Conservation (phyloP, 2,888 invertebrate genomes). For the Smittia sp. region DNA sequence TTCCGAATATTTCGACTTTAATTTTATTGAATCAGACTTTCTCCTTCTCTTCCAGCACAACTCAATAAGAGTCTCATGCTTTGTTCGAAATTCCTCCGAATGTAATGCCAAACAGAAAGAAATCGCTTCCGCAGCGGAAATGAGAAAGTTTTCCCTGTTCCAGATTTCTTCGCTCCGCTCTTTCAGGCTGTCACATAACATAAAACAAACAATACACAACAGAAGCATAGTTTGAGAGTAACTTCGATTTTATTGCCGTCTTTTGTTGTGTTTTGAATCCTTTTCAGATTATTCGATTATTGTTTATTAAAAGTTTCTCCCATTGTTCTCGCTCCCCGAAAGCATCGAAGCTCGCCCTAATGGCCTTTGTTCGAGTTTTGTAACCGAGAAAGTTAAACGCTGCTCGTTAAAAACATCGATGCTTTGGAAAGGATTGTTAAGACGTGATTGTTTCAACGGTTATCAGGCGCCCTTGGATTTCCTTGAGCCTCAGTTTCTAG, state of each 20-base stretch:
- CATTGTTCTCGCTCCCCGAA: not conserved
- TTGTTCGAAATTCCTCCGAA: not conserved
- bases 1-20: too few relatives aligned
- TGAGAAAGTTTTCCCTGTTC: not conserved
- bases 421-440: too few relatives aligned
- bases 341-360: too few relatives aligned
- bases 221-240: not conserved
- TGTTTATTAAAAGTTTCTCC: slow-evolving; percentile 2
- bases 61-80: not conserved
- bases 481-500: too few relatives aligned
- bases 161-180: not conserved
- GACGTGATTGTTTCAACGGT: too few relatives aligned
- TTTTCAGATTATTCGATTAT: slow-evolving; percentile 8
- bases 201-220: slow-evolving; percentile 2
- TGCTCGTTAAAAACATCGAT: too few relatives aligned
- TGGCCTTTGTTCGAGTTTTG: too few relatives aligned
- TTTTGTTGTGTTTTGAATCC: not conserved
- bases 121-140: not conserved
- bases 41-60: not conserved
- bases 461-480: too few relatives aligned
- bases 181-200: not conserved
- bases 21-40: not conserved
- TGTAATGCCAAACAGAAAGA: slow-evolving; percentile 6
- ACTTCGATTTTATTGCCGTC: slow-evolving; percentile 9
- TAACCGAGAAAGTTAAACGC: too few relatives aligned